These are phyloP conservation scores for Hoplostethus mediterraneus DNA, from an alignment of 2,797 vertebrate genomes.

Conservation along the genomic window DNA sequence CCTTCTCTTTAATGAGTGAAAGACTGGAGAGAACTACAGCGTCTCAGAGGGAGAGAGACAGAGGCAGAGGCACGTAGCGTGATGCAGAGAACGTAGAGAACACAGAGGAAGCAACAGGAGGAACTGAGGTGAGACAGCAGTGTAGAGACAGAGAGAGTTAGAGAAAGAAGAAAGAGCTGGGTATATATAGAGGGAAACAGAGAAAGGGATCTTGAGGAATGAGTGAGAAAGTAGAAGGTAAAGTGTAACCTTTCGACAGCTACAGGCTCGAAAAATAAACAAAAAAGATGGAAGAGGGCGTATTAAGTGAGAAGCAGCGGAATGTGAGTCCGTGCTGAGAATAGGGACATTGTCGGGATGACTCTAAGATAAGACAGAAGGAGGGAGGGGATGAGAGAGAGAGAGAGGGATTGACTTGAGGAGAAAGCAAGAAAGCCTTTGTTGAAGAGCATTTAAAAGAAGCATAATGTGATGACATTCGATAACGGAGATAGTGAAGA, in stretches of 20 bases:
- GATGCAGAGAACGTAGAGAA: constrained; percentile 1
- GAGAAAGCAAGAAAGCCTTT: constrained; percentile 6
- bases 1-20: background rate
- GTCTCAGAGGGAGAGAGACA: background rate
- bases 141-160: constrained; percentile 20
- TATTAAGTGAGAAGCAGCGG: constrained; percentile 18
- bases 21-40: background rate
- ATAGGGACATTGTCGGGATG: constrained; percentile 58
- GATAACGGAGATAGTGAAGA: constrained; percentile 10
- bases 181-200: constrained; percentile 11
- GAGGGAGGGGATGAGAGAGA: constrained; percentile 10
- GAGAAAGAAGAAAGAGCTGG: constrained; percentile 9
- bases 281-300: constrained; percentile 36
- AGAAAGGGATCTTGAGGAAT: constrained; percentile 7
- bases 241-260: constrained; percentile 62
- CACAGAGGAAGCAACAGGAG: constrained; percentile 26
- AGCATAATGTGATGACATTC: constrained; percentile 14
- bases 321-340: constrained; percentile 42
- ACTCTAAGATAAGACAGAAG: constrained; percentile 28
- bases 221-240: constrained; percentile 50
- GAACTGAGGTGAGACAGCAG: constrained; percentile 39
- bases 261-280: constrained; percentile 43
- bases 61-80: background rate
- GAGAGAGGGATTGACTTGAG: background rate
- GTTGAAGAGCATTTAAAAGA: constrained; percentile 20